Percentiles rank a stretch among this genome's conserved stretches.
Conservation (phyloP, 2,888 invertebrate genomes). For the Amphimallon solstitiale region DNA sequence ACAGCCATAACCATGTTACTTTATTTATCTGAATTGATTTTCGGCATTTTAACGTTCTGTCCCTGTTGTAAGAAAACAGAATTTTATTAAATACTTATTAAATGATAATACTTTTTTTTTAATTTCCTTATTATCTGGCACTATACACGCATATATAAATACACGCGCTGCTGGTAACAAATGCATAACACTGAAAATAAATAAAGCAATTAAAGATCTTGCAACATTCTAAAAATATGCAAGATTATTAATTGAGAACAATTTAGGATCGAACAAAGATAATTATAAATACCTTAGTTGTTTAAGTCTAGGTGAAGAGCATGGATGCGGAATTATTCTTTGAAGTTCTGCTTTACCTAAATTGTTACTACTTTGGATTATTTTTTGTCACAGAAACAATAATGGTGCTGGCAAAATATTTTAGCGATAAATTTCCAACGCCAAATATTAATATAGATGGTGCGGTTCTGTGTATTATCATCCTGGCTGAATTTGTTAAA, state of each 20-base stretch:
- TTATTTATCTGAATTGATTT: constrained; percentile 43
- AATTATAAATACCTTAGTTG: constrained; percentile 34
- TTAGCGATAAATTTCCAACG: constrained; percentile 41
- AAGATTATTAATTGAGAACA: constrained; percentile 40
- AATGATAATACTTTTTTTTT: background rate
- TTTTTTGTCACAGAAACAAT: constrained; percentile 47
- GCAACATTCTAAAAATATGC: constrained; percentile 39
- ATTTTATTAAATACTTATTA: constrained; percentile 40
- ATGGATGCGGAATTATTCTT: constrained; percentile 48
- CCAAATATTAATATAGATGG: constrained; percentile 46
- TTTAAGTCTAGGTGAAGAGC: constrained; percentile 13
- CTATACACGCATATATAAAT: background rate
- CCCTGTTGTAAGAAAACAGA: constrained; percentile 45
- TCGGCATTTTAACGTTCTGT: constrained; percentile 43
- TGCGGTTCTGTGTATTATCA: constrained; percentile 43
- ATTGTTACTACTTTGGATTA: constrained; percentile 46
- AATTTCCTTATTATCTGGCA: background rate
- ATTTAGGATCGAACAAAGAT: constrained; percentile 34
- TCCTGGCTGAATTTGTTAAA: constrained; percentile 44
- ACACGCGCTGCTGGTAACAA: background rate
- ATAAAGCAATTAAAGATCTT: constrained; percentile 35
- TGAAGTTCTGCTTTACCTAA: constrained; percentile 47
- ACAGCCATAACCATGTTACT: constrained; percentile 42
- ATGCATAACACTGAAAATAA: constrained; percentile 23
- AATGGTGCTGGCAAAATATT: constrained; percentile 46